These are phyloP conservation scores for Petrocephalus schoutedeni DNA, from an alignment of 2,797 vertebrate genomes.

Conservation along the genomic window DNA sequence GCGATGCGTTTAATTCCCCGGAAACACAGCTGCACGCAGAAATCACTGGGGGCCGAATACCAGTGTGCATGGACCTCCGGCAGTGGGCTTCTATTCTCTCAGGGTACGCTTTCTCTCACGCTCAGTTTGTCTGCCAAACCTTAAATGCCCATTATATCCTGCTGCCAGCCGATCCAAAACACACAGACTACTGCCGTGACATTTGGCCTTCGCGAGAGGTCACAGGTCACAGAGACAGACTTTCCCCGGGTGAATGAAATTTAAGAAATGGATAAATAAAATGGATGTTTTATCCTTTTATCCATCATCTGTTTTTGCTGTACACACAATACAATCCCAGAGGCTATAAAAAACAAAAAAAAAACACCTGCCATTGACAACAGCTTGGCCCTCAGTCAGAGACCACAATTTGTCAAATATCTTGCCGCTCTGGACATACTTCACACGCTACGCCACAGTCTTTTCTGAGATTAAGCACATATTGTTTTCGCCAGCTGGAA, in stretches of 20 bases:
- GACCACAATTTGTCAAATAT: neutral
- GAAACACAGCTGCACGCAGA: constrained; percentile 3
- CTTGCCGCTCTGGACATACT: neutral
- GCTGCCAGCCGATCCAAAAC: neutral
- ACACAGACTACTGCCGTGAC: neutral
- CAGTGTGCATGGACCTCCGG: neutral
- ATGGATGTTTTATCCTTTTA: neutral
- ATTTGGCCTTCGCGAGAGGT: neutral
- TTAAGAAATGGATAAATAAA: neutral
- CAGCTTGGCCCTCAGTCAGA: neutral
- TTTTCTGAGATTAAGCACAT: neutral
- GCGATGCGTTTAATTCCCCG: neutral
- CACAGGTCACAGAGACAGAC: neutral
- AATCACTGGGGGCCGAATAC: neutral
- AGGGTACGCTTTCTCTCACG: neutral
- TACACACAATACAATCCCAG: neutral
- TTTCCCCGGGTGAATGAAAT: neutral
- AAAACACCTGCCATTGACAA: neutral
- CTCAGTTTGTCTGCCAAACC: neutral
- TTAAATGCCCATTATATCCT: neutral
- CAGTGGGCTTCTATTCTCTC: neutral
- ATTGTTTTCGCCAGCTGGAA: neutral
- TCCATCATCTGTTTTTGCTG: constrained; percentile 3
- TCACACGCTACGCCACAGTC: neutral
- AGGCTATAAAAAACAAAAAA: neutral